Evolutionary conservation across 2,888 invertebrate genomes (phyloP), one percentile per base, ranked within the genome.

Genomic region (Drosophila pegasa): DNA sequence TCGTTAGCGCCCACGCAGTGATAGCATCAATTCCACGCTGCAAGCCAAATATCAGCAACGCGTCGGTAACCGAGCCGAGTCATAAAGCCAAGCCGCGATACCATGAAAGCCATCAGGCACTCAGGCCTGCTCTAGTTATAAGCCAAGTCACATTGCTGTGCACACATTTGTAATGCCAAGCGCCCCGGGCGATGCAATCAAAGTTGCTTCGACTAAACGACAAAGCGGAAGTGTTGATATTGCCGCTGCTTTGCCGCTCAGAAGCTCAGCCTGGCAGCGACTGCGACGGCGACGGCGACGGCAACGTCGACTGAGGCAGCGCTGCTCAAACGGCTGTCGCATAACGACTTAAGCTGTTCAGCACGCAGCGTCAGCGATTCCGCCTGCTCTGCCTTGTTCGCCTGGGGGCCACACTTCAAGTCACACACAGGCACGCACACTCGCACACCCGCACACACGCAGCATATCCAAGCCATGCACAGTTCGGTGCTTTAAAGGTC

Each of bases 271-370:
- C 48, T 22, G 43, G 25, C 40, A 35, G 40, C 20, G 29, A 29
- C 29, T 29, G 52, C 6, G 41, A 27, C 45, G 22, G 62, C 16
- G 33, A 33, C 64, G 20, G 25, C 2, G 35, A 18, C 69, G 20
- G 22, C 3, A 31, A 27, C 43, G 7, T 22, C 7, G 41, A n/a
- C 60, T 47, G 71, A 50, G 45, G 56, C 56, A 27, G 45, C 41
- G 33, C 61, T 50, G 67, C 61, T 57, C 60, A 74, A 80, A 77
- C 77, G 65, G 70, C 78, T 82, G 76, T 79, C 82, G 79, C 80
- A 72, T 71, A 83, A 87, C 86, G 83, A 86, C 75, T 87, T 83
- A 82, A 87, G 86, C 86, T 82, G 72, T 80, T 79, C 86, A 66
- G 86, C 74, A 85, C 72, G 87, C 85, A 78, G 66, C 70, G 83